A percentile compares a stretch with the other conserved stretches of the same genome.
Evolutionary conservation across 2,797 vertebrate genomes (phyloP).

Genomic region (Amblyraja radiata): DNA sequence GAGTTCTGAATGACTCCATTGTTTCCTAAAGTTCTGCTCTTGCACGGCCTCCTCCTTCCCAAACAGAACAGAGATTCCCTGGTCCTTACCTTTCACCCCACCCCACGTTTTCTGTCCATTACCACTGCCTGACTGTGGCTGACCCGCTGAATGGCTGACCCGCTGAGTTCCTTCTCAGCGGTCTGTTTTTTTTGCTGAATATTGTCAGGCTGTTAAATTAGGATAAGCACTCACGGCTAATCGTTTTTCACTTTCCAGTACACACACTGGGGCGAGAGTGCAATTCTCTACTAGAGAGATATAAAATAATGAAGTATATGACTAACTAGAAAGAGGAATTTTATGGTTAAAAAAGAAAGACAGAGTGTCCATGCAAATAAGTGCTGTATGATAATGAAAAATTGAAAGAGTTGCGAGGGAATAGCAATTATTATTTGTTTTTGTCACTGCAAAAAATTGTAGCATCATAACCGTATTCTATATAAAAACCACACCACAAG

Average conservation of each 20-base stretch:
- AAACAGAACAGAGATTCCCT: no score
- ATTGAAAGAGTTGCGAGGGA: neutral
- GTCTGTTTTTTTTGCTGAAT: neutral
- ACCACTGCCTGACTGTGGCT: no score
- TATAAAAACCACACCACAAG: neutral
- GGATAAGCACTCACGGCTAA: neutral
- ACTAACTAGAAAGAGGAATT: neutral
- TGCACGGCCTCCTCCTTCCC: no score
- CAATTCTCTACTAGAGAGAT: neutral
- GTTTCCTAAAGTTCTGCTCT: no score
- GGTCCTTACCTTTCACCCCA: no score
- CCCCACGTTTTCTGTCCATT: no score
- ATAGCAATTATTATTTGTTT: neutral
- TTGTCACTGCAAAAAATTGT: neutral
- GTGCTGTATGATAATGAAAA: neutral
- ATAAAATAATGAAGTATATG: no score
- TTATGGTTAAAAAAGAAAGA: neutral
- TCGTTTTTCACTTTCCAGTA: neutral
- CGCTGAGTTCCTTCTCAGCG: no score
- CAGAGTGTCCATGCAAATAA: neutral
- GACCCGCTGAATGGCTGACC: no score
- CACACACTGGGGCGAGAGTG: neutral
- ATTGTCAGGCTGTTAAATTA: neutral
- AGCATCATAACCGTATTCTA: neutral
- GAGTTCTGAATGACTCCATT: no score